These are phyloP conservation scores for Haemorhous mexicanus DNA, from an alignment of 2,113 vertebrate genomes.

Conservation along the genomic window DNA sequence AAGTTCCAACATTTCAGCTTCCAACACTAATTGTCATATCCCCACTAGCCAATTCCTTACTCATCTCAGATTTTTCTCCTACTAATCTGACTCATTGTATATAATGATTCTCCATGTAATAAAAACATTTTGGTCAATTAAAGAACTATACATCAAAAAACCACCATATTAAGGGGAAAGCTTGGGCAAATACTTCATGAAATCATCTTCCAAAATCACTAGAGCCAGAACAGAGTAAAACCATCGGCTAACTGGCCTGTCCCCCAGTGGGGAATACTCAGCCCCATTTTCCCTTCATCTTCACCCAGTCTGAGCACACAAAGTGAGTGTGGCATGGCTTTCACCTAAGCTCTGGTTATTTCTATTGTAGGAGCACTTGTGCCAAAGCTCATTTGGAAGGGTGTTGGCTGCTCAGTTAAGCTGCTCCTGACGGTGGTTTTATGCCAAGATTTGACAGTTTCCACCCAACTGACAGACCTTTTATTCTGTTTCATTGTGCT, in stretches of 20 bases:
- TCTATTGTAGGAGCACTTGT: background rate
- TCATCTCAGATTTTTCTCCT: background rate
- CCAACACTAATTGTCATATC: background rate
- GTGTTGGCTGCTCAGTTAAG: background rate
- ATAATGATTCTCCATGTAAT: background rate
- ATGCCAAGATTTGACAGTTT: background rate
- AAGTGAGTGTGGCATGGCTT: background rate
- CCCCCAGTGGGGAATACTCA: background rate
- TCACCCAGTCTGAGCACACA: background rate
- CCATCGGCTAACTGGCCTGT: background rate
- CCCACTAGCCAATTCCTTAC: conserved; percentile 14
- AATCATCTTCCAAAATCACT: background rate
- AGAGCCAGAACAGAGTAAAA: background rate
- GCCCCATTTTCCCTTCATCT: background rate
- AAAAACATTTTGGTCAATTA: background rate
- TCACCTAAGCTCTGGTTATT: background rate
- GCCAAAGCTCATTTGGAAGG: background rate
- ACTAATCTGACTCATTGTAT: background rate
- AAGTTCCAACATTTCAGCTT: background rate
- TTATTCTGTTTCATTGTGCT: background rate
- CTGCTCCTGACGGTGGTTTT: background rate
- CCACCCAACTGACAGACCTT: background rate
- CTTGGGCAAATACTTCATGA: background rate
- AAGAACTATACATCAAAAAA: background rate
- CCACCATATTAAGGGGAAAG: background rate